Evolutionary conservation across 1,140 invertebrate genomes (phyloP).

Genomic region (Drosophila parvula): DNA sequence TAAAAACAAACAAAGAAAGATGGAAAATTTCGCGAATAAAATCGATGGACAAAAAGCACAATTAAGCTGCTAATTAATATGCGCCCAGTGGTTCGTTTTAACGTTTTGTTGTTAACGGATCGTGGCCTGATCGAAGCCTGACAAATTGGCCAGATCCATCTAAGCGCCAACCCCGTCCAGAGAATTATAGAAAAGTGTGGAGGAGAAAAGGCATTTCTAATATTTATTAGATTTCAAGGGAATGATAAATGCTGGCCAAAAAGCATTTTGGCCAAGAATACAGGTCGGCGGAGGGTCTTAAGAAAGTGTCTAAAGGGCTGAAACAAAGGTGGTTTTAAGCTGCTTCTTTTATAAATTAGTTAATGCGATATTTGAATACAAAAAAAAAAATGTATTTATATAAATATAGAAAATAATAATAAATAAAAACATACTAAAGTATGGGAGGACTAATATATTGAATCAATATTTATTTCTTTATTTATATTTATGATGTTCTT

Average conservation of each 20-base stretch:
- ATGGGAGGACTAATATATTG: too few relatives aligned
- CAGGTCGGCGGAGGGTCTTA: neutral
- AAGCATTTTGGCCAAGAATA: neutral
- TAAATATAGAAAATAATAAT: too few relatives aligned
- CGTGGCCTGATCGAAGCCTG: slow-evolving; percentile 28
- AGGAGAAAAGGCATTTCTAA: neutral
- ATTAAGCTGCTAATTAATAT: slow-evolving; percentile 47
- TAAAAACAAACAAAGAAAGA: neutral
- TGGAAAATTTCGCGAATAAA: slow-evolving; percentile 39
- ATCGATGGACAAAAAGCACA: slow-evolving; percentile 16
- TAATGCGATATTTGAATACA: neutral
- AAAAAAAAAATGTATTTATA: neutral
- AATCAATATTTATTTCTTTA: too few relatives aligned
- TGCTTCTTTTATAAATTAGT: neutral
- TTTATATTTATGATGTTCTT: too few relatives aligned
- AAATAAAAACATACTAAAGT: too few relatives aligned
- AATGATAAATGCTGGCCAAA: neutral
- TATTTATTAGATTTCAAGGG: neutral
- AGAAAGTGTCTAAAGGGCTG: neutral
- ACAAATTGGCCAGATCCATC: slow-evolving; percentile 26
- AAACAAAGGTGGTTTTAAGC: neutral
- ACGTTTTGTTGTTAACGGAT: slow-evolving; percentile 27
- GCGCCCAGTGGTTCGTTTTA: slow-evolving; percentile 2
- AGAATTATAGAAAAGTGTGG: neutral
- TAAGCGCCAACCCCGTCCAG: slow-evolving; percentile 9